A percentile compares a stretch with the other conserved stretches of the same genome.
Evolutionary conservation across 1,140 invertebrate species (phyloP).

Genomic region (Drosophila tropicalis): DNA sequence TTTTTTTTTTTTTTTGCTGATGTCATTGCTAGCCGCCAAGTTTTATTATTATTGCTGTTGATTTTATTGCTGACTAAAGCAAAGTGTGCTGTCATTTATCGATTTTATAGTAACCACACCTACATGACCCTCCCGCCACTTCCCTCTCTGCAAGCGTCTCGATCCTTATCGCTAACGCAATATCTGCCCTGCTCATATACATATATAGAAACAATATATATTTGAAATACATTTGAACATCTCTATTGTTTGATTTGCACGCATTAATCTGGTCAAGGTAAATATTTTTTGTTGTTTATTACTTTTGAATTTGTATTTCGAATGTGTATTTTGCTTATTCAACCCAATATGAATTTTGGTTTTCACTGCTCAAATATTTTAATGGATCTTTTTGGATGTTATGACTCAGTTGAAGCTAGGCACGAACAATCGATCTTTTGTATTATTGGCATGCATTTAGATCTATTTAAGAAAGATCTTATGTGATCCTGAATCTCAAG

Average conservation of each 20-base stretch:
- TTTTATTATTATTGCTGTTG: slow-evolving; percentile 71
- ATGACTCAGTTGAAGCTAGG: slow-evolving; percentile 46
- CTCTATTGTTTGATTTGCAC: slow-evolving; percentile 73
- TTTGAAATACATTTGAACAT: slow-evolving; percentile 32
- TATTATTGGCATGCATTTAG: slow-evolving; percentile 7
- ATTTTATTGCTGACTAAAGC: slow-evolving; percentile 67
- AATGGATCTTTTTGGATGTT: slow-evolving; percentile 48
- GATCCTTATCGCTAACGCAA: slow-evolving; percentile 37
- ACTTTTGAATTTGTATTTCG: neutral
- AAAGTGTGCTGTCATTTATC: slow-evolving; percentile 78
- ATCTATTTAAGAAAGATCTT: no score
- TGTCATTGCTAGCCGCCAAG: slow-evolving; percentile 64
- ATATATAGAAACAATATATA: slow-evolving; percentile 2
- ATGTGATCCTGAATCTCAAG: no score
- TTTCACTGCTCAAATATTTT: slow-evolving; percentile 37
- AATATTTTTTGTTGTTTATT: slow-evolving; percentile 48
- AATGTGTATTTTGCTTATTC: neutral
- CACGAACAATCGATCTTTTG: neutral
- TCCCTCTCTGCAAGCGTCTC: neutral
- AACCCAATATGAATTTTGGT: slow-evolving; percentile 25
- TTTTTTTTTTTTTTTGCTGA: slow-evolving; percentile 57
- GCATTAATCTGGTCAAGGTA: slow-evolving; percentile 77
- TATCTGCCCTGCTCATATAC: slow-evolving; percentile 40
- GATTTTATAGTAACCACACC: slow-evolving; percentile 69
- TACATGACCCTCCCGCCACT: neutral